Evolutionary conservation across 2,888 invertebrate species (phyloP).

Genomic region (Mystacides longicornis): DNA sequence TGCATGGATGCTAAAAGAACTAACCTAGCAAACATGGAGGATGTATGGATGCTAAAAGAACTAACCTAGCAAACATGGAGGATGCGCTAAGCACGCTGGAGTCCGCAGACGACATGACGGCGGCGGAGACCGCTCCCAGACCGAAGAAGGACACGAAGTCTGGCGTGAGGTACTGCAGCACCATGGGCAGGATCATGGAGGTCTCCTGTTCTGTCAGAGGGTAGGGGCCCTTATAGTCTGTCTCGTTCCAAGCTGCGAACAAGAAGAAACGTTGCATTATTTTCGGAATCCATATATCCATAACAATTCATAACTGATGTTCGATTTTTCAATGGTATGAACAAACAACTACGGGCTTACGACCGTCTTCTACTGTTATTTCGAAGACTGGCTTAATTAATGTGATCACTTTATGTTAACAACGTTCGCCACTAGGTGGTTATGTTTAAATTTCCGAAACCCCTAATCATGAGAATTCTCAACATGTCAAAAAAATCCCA

Average conservation of each 20-base stretch:
- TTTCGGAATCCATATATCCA: too few species aligned
- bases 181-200: conserved; percentile 94
- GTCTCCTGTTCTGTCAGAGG: conserved; percentile 72
- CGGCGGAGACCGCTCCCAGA: conserved; percentile 96
- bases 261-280: neutral
- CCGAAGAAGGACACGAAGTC: conserved; percentile 96
- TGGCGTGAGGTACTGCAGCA: conserved; percentile 93
- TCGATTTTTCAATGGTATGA: too few species aligned
- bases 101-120: conserved; percentile 99
- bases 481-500: too few species aligned
- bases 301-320: too few species aligned
- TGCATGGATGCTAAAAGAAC: too few species aligned
- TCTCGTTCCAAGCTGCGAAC: conserved; percentile 86
- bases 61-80: conserved; percentile 87
- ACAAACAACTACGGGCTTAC: too few species aligned
- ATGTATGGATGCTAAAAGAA: neutral
- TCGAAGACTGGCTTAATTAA: too few species aligned
- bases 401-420: too few species aligned
- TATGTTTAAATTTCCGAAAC: too few species aligned
- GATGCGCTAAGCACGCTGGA: conserved; percentile 96
- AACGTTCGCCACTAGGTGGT: too few species aligned
- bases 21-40: neutral
- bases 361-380: too few species aligned
- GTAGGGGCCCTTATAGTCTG: conserved; percentile 69
- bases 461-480: too few species aligned